phyloP scores from a whole-genome alignment of 2,888 invertebrate genomes.

The Petrolisthes manimaculis region DNA sequence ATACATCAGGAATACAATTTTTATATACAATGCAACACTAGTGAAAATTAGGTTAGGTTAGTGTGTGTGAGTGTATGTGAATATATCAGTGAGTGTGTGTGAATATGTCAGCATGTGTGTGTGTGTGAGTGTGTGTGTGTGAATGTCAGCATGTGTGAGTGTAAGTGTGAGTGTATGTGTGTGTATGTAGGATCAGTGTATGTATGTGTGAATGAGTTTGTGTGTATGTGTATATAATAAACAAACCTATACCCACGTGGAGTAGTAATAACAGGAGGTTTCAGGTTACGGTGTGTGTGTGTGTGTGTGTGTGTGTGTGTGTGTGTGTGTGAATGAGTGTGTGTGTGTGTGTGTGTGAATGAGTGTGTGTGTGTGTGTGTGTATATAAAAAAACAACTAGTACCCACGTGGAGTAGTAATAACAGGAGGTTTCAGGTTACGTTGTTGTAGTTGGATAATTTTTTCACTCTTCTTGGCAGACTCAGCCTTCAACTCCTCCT shows the following conservation, averaged over 20 bases:
- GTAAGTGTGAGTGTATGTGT: not conserved
- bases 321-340: no score
- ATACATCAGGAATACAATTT: no score
- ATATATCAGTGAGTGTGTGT: not conserved
- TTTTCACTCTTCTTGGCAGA: constrained; percentile 49
- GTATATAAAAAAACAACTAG: not conserved
- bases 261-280: not conserved
- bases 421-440: constrained; percentile 49
- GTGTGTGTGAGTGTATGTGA: constrained; percentile 1
- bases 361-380: not conserved
- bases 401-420: constrained; percentile 43
- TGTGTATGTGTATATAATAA: not conserved
- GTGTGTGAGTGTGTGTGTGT: not conserved
- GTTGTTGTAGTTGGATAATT: constrained; percentile 56
- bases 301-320: no score
- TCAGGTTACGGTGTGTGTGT: no score
- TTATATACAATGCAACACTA: no score
- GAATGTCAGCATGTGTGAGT: not conserved
- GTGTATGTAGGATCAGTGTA: no score
- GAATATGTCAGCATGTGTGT: not conserved
- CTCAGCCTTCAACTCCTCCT: constrained; percentile 44
- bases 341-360: no score
- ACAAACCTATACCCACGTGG: not conserved
- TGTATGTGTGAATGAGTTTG: no score
- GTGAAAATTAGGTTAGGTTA: not conserved